phyloP scores from a whole-genome alignment of 2,113 vertebrate genomes.

The Acanthochromis polyacanthus region DNA sequence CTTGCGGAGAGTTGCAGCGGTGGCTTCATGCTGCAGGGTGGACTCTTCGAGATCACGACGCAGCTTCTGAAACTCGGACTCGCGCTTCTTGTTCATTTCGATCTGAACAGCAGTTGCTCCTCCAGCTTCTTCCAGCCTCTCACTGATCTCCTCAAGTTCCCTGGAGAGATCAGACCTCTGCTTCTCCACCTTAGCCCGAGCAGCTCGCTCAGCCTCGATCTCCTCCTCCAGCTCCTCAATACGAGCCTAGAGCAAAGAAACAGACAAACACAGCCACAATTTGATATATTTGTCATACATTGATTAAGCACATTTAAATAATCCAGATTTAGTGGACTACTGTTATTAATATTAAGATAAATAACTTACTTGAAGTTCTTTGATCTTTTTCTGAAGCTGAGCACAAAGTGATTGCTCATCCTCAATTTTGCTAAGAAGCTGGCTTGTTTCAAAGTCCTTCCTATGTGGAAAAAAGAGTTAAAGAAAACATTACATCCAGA shows the following conservation, averaged over 20 bases:
- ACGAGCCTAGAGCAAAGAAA: constrained; percentile 66
- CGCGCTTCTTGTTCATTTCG: constrained; percentile 94
- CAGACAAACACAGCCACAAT: neutral
- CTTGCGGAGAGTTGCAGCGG: constrained; percentile 84
- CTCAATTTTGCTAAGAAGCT: constrained; percentile 89
- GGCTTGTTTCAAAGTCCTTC: constrained; percentile 90
- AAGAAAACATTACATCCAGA: neutral
- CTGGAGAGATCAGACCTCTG: constrained; percentile 88
- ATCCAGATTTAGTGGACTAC: neutral
- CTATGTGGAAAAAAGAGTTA: constrained; percentile 61
- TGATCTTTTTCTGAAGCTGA: constrained; percentile 91
- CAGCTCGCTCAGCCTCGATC: constrained; percentile 90
- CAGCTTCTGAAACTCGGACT: constrained; percentile 92
- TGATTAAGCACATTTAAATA: neutral
- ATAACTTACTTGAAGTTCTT: constrained; percentile 86
- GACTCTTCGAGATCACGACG: constrained; percentile 86
- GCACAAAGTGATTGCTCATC: constrained; percentile 85
- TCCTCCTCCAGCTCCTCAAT: constrained; percentile 91
- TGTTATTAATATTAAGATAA: neutral
- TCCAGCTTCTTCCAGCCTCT: constrained; percentile 91
- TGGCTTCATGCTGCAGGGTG: constrained; percentile 94
- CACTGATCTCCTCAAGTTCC: constrained; percentile 92
- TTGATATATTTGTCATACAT: neutral
- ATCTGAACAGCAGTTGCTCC: constrained; percentile 90
- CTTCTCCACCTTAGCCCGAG: constrained; percentile 90